Conservation (phyloP, 2,888 invertebrate genomes). For the Embidobia sp. region DNA sequence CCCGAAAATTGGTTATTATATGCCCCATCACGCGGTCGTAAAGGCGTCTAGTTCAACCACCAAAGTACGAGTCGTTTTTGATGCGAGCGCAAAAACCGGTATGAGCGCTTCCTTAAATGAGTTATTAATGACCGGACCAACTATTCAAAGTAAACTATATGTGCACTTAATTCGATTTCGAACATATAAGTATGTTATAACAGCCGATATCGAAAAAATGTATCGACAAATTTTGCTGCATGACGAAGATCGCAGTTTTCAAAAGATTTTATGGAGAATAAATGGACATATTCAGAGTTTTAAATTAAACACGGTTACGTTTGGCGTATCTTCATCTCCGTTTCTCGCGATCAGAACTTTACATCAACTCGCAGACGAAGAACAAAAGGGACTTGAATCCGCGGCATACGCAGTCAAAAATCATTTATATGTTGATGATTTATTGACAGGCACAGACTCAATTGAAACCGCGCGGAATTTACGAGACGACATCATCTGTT, state of each 20-base stretch:
- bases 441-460: not conserved
- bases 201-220: not conserved
- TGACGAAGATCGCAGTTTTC: not conserved
- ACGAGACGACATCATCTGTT: not conserved
- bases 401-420: not conserved
- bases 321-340: constrained; percentile 47
- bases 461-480: not conserved
- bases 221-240: constrained; percentile 3
- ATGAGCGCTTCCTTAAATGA: not conserved
- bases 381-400: not conserved
- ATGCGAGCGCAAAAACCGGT: no score
- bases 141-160: not conserved
- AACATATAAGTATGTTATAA: not conserved
- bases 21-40: no score
- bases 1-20: not conserved
- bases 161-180: not conserved
- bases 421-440: not conserved
- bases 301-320: constrained; percentile 47
- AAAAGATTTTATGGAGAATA: not conserved
- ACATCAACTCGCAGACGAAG: constrained; percentile 32
- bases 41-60: no score
- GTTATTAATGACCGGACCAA: not conserved
- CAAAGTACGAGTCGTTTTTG: no score
- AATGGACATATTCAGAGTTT: not conserved
- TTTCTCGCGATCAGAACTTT: constrained; percentile 56